A percentile compares a stretch with the other conserved stretches of the same genome.
These are phyloP conservation scores for Pheosia gnoma DNA, from an alignment of 2,888 invertebrate species.

Conservation along the genomic window DNA sequence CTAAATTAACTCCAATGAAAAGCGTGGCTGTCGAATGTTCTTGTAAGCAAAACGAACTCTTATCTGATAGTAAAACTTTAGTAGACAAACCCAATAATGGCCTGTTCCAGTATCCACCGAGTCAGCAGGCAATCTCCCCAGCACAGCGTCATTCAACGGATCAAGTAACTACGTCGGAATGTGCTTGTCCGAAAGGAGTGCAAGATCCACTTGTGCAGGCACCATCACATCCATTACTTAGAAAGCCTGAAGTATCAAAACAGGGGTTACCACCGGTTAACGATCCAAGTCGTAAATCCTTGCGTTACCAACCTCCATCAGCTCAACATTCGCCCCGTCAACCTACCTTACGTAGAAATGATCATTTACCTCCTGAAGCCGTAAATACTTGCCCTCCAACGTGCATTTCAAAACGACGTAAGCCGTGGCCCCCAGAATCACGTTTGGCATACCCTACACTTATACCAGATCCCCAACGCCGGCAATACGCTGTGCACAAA, in stretches of 20 bases:
- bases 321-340: not conserved
- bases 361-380: not conserved
- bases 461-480: slow-evolving; percentile 3
- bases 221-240: not conserved
- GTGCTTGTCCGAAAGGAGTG: not conserved
- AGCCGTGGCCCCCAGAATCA: not conserved
- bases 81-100: not conserved
- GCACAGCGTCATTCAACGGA: not conserved
- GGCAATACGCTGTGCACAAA: slow-evolving; percentile 1
- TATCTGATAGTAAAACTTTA: not conserved
- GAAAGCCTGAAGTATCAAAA: not conserved
- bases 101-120: not conserved
- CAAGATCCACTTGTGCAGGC: not conserved
- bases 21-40: not conserved
- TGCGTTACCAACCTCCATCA: not conserved
- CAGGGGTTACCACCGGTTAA: not conserved
- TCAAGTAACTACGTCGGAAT: not conserved
- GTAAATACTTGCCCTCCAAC: not conserved
- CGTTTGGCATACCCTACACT: not conserved
- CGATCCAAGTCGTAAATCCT: not conserved
- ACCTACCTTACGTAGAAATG: not conserved
- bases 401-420: slow-evolving; percentile 2
- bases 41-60: not conserved
- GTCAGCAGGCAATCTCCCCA: slow-evolving; percentile 1
- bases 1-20: not conserved